Evolutionary conservation across 1,140 invertebrate species (phyloP), one percentile per base, ranked within the genome.

Genomic region (Probaryconus sp.): DNA sequence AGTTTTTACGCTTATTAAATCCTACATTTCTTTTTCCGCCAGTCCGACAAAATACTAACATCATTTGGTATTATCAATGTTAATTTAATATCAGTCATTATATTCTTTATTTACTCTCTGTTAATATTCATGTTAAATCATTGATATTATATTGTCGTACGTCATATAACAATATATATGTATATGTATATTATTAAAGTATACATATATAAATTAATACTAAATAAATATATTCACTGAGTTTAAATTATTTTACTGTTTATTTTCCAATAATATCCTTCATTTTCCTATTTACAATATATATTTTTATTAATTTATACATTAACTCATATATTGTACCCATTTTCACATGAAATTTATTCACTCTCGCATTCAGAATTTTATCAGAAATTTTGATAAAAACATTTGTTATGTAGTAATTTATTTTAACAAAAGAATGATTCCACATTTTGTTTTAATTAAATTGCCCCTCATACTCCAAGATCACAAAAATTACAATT

Each of bases 81-180:
- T 76, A 76, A 78, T 78, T 80, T 73, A 72, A 78, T 68, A 60
- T 80, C 70, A 77, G 80, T 84, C 80, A 83, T 77, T 20, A n/a
- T 83, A 79, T 79, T 81, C 69, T n/a, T 81, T 82, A 79, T 77
- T 82, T 83, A 85, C 71, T 73, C 70, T 74, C 68, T 78, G 78
- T 80, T 78, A 80, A 76, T 81, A 73, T 78, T 76, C 76, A 81
- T 69, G 68, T 79, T 83, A 79, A 81, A 48, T 72, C 73, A 77
- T 80, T 81, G 79, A 83, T 76, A 77, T 74, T 75, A 71, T 73
- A 58, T 73, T 78, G 65, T 77, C 64, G 69, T 76, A 71, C 51
- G 58, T 51, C 58, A 63, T 61, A 71, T 71, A 71, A 28, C 63
- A 63, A 13, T 55, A 38, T 53, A 51, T 68, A 51, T 60, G 47